A percentile compares a stretch with the other conserved stretches of the same genome.
These are phyloP conservation scores for Aethes cnicana DNA, from an alignment of 2,888 invertebrate genomes.

Conservation along the genomic window DNA sequence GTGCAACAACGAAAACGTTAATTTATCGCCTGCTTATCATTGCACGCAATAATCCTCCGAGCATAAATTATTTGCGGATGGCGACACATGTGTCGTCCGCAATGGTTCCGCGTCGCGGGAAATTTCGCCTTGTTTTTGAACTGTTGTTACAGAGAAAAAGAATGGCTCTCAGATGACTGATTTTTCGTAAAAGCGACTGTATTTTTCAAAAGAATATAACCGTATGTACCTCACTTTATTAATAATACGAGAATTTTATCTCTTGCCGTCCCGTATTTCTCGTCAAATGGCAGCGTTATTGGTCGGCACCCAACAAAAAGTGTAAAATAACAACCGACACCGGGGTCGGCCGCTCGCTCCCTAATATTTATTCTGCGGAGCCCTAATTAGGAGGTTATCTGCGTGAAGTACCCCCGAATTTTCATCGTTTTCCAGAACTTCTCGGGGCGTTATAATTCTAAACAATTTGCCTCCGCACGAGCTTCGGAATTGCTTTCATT, in stretches of 20 bases:
- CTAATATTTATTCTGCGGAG: slow-evolving; percentile 30
- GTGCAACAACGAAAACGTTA: slow-evolving; percentile 27
- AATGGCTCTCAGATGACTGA: no score
- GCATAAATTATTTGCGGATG: slow-evolving; percentile 40
- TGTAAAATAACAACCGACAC: slow-evolving; percentile 28
- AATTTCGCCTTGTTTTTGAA: slow-evolving; percentile 31
- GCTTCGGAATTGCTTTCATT: slow-evolving; percentile 50
- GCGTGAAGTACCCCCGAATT: slow-evolving; percentile 29
- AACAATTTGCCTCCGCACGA: slow-evolving; percentile 49
- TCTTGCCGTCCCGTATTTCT: neutral
- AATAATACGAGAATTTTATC: slow-evolving; percentile 4
- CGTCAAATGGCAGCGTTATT: neutral
- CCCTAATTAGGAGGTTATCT: slow-evolving; percentile 33
- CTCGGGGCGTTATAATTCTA: slow-evolving; percentile 45
- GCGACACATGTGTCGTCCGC: slow-evolving; percentile 37
- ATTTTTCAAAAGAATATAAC: neutral
- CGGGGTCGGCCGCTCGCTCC: slow-evolving; percentile 14
- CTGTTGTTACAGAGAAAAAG: no score
- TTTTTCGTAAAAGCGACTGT: no score
- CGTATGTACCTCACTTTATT: neutral
- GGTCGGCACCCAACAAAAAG: slow-evolving; percentile 15
- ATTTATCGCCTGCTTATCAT: slow-evolving; percentile 34
- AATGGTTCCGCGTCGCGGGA: slow-evolving; percentile 27
- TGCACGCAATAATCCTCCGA: slow-evolving; percentile 37
- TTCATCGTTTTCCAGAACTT: slow-evolving; percentile 36